Percentiles rank a stretch among this genome's conserved stretches.
Conservation (phyloP, 35 echinoderm and acorn worm species). For the Strongylocentrotus purpuratus region DNA sequence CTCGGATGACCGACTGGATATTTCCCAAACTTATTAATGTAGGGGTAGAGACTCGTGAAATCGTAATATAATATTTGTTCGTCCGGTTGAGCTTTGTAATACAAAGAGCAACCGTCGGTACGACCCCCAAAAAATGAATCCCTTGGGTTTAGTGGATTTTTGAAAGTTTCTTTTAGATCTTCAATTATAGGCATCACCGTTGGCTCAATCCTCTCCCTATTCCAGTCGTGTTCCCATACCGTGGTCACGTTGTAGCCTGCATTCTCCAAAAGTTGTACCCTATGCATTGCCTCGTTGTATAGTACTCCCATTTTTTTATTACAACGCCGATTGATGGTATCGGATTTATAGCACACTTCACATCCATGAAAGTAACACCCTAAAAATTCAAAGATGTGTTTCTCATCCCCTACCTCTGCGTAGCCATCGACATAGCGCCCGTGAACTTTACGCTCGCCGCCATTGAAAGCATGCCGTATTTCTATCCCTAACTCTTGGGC, state of each 20-base stretch:
- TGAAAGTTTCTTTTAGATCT: background rate
- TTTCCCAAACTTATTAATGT: conserved; percentile 46
- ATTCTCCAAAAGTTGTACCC: background rate
- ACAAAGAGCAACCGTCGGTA: background rate
- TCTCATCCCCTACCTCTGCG: background rate
- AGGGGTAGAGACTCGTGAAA: conserved; percentile 34
- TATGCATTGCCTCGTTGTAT: background rate
- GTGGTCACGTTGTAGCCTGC: background rate
- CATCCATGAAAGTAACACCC: conserved; percentile 1
- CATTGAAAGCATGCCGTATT: conserved; percentile 57
- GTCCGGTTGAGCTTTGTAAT: background rate
- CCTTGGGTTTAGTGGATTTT: background rate
- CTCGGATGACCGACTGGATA: conserved; percentile 53
- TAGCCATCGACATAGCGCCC: conserved; percentile 51
- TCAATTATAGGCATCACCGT: background rate
- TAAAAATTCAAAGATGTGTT: conserved; percentile 1
- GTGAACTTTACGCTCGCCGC: conserved; percentile 24
- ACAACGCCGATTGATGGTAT: background rate
- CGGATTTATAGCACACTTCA: background rate
- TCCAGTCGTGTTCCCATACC: conserved; percentile 5
- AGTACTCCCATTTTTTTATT: background rate
- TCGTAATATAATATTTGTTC: conserved; percentile 48
- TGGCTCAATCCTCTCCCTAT: background rate
- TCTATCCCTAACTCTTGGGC: background rate
- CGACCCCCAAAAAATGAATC: background rate